These are phyloP conservation scores for Sebastes minor DNA, from an alignment of 2,797 vertebrate genomes.

Conservation along the genomic window DNA sequence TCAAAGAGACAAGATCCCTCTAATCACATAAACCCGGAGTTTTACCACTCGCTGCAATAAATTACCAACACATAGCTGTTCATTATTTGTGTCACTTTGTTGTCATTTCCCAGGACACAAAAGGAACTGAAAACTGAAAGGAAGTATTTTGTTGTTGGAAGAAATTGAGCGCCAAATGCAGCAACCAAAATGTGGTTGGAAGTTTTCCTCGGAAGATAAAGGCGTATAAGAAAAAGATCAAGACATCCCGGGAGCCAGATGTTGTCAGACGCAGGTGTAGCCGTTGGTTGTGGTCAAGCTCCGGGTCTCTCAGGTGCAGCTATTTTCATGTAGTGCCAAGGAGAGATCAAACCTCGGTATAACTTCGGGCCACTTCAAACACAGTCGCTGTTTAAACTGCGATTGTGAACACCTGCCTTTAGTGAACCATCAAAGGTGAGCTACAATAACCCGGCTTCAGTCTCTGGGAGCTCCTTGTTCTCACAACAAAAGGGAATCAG, in stretches of 20 bases:
- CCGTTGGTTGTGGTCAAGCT: conserved; percentile 40
- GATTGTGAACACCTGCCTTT: conserved; percentile 70
- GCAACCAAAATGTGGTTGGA: not conserved
- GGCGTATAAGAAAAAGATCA: not conserved
- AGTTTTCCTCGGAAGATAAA: not conserved
- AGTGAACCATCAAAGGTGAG: conserved; percentile 62
- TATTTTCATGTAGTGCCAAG: conserved; percentile 51
- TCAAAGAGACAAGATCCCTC: conserved; percentile 59
- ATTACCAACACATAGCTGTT: conserved; percentile 4
- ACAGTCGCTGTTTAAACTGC: conserved; percentile 34
- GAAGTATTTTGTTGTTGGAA: not conserved
- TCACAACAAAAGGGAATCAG: conserved; percentile 47
- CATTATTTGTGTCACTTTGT: conserved; percentile 24
- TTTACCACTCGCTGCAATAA: conserved; percentile 10
- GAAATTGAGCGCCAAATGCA: not conserved
- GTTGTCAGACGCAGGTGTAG: conserved; percentile 49
- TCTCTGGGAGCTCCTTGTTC: conserved; percentile 45
- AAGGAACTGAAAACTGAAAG: not conserved
- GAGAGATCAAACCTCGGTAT: conserved; percentile 52
- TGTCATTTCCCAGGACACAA: conserved; percentile 6
- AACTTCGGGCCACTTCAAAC: conserved; percentile 67
- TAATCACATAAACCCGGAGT: conserved; percentile 43
- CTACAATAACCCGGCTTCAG: conserved; percentile 13
- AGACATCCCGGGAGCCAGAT: conserved; percentile 1
- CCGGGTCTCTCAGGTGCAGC: conserved; percentile 47